phyloP scores from a whole-genome alignment of 2,888 invertebrate species.

The Drosophila phalerata region DNA sequence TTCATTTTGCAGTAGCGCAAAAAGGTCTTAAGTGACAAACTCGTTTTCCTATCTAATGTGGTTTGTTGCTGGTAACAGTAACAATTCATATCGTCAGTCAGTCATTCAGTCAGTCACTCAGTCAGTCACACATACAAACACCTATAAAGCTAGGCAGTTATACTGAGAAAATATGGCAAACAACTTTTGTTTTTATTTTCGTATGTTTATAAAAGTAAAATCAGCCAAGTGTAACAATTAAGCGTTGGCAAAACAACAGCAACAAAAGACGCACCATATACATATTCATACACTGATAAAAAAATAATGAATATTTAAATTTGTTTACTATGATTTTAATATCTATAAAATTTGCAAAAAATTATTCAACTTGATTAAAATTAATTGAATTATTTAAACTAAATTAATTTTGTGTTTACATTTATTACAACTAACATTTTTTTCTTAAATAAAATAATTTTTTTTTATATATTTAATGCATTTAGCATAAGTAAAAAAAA shows the following conservation, averaged over 20 bases:
- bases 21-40: conserved; percentile 77
- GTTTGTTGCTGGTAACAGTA: conserved; percentile 44
- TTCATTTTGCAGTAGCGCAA: conserved; percentile 72
- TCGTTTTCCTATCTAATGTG: conserved; percentile 68
- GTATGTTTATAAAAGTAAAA: conserved; percentile 77
- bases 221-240: conserved; percentile 82
- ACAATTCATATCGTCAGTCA: conserved; percentile 38
- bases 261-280: conserved; percentile 29
- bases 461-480: too few relatives aligned
- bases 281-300: conserved; percentile 17
- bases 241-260: conserved; percentile 71
- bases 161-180: conserved; percentile 73
- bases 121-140: conserved; percentile 25
- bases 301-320: background rate
- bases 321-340: background rate
- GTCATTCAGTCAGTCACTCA: conserved; percentile 40
- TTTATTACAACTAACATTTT: too few relatives aligned
- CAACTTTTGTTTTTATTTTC: conserved; percentile 74
- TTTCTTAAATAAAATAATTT: too few relatives aligned
- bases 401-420: too few relatives aligned
- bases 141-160: conserved; percentile 20
- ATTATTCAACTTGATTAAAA: background rate
- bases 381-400: background rate
- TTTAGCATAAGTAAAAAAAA: too few relatives aligned
- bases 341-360: background rate